Evolutionary conservation across 2,797 vertebrate genomes (phyloP), one percentile per base, ranked within the genome.

Genomic region (Clarias fuscus): DNA sequence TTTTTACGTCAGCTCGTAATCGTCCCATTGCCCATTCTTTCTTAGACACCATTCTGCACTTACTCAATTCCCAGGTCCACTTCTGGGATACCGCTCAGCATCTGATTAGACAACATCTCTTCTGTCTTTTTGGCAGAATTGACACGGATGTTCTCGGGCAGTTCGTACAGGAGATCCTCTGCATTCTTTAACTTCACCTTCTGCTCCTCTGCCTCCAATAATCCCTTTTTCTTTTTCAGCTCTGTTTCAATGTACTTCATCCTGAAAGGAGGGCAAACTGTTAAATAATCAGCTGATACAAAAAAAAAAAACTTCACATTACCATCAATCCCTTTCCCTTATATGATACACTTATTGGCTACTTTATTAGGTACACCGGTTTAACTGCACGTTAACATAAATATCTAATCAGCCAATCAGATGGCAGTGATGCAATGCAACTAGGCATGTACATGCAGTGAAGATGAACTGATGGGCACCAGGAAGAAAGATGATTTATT

Each of bases 101-200:
- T 99, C 94, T 99, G 98, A 94, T 99, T 99, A 92, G 98, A 99
- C 67, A 99, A 94, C 98, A 99, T 99, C 92, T 99, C 98, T 90
- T 99, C 98, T 0, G 98, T 99, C 94, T 98, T 99, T 94, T 99
- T 98, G 65, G 98, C 98, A 0, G 98, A 99, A 58, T 97, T 98
- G 80, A 99, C 97, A 0, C 96, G 93, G 91, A 99, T 99, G 91
- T 93, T 99, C 85, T 99, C 98, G 0, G 98, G 98, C 17, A 99
- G 95, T 88, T 99, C 98, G 0, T 99, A 99, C 56, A 99, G 94
- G 56, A 96, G 97, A 89, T 99, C 98, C 89, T 99, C 98, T 0
- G 98, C 97, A 2, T 97, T 98, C 93, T 98, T 98, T 27, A 96
- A 95, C 90, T 99, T 99, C 5, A 97, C 93, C 87, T 97, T 99